Evolutionary conservation across 2,113 vertebrate genomes (phyloP).

Genomic region (Chamaetylas fuelleborni): DNA sequence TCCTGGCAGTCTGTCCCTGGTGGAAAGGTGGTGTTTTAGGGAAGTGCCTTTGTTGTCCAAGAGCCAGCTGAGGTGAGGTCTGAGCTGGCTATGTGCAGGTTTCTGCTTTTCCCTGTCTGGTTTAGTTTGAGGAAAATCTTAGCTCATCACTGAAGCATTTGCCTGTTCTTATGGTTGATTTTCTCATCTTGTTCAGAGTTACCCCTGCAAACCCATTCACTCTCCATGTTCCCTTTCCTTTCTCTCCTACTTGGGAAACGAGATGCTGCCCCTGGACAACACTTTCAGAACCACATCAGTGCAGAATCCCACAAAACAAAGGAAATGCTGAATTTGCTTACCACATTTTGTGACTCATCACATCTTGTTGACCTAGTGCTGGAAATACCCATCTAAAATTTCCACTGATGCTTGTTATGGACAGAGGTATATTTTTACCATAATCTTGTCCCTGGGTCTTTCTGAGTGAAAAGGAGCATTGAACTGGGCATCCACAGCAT

Average conservation of each 20-base stretch:
- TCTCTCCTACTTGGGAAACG: neutral
- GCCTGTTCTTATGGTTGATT: neutral
- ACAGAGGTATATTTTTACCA: neutral
- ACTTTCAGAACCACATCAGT: neutral
- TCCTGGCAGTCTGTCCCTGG: neutral
- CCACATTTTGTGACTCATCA: neutral
- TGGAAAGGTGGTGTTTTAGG: neutral
- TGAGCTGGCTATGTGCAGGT: neutral
- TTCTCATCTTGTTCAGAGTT: neutral
- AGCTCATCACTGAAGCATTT: neutral
- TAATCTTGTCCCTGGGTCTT: neutral
- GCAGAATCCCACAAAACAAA: neutral
- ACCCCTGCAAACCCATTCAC: neutral
- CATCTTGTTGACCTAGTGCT: neutral
- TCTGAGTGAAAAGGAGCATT: neutral
- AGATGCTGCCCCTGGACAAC: neutral
- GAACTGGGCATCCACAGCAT: neutral
- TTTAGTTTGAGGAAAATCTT: neutral
- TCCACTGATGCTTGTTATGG: neutral
- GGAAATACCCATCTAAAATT: constrained; percentile 31
- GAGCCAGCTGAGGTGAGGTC: neutral
- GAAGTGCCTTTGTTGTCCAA: neutral
- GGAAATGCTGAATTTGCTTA: constrained; percentile 1
- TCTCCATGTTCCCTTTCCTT: neutral
- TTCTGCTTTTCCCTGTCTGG: neutral